Evolutionary conservation across 2,888 invertebrate genomes (phyloP).

Genomic region (Cepaea hortensis): DNA sequence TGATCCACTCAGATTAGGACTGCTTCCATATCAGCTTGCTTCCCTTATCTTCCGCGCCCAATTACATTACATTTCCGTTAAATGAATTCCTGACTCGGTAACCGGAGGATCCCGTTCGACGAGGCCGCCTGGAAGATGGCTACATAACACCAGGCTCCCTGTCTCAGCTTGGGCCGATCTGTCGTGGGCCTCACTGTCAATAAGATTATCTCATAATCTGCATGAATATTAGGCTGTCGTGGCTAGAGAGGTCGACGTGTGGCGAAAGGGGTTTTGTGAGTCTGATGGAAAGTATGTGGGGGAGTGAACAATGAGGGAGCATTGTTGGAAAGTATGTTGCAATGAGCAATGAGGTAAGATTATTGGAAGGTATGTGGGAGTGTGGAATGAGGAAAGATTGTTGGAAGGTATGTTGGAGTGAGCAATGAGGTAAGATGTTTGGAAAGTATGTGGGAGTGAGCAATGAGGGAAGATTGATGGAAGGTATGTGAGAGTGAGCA

Average conservation of each 20-base stretch:
- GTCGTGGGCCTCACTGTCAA: conserved; percentile 23
- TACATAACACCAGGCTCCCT: neutral
- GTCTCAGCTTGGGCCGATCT: conserved; percentile 37
- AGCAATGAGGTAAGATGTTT: too few relatives aligned
- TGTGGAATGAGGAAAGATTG: too few relatives aligned
- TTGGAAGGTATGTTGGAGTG: too few relatives aligned
- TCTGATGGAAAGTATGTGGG: too few relatives aligned
- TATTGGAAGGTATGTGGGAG: too few relatives aligned
- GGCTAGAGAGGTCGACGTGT: neutral
- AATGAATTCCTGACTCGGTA: conserved; percentile 40
- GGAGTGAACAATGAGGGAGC: too few relatives aligned
- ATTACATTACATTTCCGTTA: conserved; percentile 39
- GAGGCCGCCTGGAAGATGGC: neutral
- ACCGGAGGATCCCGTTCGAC: conserved; percentile 21
- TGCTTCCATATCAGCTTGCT: neutral
- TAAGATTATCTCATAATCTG: conserved; percentile 42
- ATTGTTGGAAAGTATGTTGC: too few relatives aligned
- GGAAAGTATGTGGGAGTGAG: too few relatives aligned
- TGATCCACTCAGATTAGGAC: neutral
- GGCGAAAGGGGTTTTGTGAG: too few relatives aligned
- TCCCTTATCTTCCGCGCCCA: neutral
- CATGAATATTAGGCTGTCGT: conserved; percentile 38
- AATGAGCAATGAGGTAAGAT: too few relatives aligned
- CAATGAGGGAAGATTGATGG: too few relatives aligned
- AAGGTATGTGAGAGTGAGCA: too few relatives aligned